Conservation (phyloP, 2,113 vertebrate species). For the Irena cyanogastra region DNA sequence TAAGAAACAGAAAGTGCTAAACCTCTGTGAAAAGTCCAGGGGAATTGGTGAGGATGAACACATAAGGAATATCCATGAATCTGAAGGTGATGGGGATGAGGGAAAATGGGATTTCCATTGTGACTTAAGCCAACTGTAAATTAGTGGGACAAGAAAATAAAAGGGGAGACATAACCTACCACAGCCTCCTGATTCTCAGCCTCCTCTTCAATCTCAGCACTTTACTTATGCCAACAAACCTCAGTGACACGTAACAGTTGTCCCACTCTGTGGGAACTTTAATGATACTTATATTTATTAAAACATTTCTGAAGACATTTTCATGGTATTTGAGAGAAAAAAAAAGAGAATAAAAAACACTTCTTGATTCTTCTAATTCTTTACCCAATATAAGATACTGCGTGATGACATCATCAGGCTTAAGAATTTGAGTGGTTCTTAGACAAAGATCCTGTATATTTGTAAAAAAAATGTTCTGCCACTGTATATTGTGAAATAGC, state of each 20-base stretch:
- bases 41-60: background rate
- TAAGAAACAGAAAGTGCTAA: background rate
- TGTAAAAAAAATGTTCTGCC: background rate
- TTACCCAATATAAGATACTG: background rate
- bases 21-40: background rate
- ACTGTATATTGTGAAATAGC: background rate
- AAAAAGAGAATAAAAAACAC: fast-evolving
- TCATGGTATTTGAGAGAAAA: background rate
- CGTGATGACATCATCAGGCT: background rate
- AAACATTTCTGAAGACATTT: background rate
- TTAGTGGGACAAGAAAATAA: background rate
- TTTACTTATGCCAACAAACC: background rate
- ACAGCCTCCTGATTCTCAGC: background rate
- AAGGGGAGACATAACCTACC: background rate
- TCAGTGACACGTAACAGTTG: background rate
- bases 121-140: background rate
- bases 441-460: background rate
- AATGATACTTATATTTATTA: background rate
- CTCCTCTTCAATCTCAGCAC: background rate
- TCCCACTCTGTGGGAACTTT: background rate
- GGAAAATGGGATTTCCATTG: background rate
- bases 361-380: background rate
- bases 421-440: background rate
- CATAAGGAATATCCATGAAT: background rate
- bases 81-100: background rate